Conservation (phyloP, 92 coral and sea anemone genomes). For the Epizoanthus stellaris region DNA sequence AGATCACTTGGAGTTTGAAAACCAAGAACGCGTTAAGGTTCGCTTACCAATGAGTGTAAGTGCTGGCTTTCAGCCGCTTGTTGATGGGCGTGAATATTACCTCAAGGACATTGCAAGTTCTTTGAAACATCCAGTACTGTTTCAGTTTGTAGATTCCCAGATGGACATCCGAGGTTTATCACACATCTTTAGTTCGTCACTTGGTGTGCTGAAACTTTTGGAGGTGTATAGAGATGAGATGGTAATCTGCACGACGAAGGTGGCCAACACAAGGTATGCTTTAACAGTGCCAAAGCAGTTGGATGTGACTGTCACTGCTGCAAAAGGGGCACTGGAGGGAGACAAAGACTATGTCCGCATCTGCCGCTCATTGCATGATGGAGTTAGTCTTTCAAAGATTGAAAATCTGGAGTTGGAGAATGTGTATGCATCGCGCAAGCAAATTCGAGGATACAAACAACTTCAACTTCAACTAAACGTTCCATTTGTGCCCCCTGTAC, state of each 20-base stretch:
- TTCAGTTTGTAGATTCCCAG: constrained; percentile 78
- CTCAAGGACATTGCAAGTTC: constrained; percentile 69
- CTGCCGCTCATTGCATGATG: constrained; percentile 84
- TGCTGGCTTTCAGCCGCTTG: constrained; percentile 92
- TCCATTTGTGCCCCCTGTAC: constrained; percentile 57
- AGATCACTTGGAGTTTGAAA: constrained; percentile 61
- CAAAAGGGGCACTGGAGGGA: constrained; percentile 85
- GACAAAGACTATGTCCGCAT: constrained; percentile 87
- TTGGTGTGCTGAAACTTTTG: constrained; percentile 75
- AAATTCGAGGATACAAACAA: constrained; percentile 80
- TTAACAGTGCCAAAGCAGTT: constrained; percentile 87
- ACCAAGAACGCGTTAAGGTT: constrained; percentile 71
- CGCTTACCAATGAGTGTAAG: constrained; percentile 73
- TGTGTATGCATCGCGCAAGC: constrained; percentile 84
- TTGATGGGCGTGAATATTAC: constrained; percentile 94
- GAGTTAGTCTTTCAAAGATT: constrained; percentile 76
- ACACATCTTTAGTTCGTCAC: constrained; percentile 72
- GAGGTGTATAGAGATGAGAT: constrained; percentile 71
- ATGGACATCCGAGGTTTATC: constrained; percentile 59
- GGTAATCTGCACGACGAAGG: constrained; percentile 86
- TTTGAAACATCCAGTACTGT: constrained; percentile 68
- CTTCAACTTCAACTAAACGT: constrained; percentile 47
- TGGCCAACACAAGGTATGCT: constrained; percentile 63
- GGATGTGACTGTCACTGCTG: constrained; percentile 82
- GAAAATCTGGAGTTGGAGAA: constrained; percentile 84